Base-by-base conservation (phyloP, 2,113 vertebrate genomes). In the Tetrax tetrax region DNA sequence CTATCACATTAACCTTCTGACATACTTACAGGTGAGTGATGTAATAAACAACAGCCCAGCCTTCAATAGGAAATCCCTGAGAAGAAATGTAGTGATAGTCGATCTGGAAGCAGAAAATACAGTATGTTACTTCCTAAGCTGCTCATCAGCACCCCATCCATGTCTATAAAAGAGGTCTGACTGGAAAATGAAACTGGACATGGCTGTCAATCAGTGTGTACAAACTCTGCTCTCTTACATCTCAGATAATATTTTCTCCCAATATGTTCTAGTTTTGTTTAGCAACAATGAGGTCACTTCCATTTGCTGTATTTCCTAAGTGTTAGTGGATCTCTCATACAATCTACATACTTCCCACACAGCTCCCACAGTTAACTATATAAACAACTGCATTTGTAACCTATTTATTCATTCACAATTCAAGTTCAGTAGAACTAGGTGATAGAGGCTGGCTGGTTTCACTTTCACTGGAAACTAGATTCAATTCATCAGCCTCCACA, bases 11-110 rank as follows among this genome's bases (percentile, higher is more conserved):
- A 38, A 90, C 83, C 45, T 28, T 45, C 15, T 70, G 6, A 19
- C 6, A 56, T 38, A 98, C 99, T 98, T 76, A 99, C 99, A 99
- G 96, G 93, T 99, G 98, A 69, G 98, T 99, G 90, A 99, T 98
- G 92, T 99, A 99, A 96, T 99, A 99, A 43, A 99, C 99, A 38
- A 99, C 99, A 37, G 99, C 99, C 99, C 98, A 99, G 83, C 98
- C 98, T 91, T 99, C 99, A 5, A 99, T 99, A 14, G 98, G 98
- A 80, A 98, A 99, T 41, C 99, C 99, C 96, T 99, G 98, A 74
- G 98, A 98, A 33, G 99, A 99, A 93, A 99, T 99, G 97, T 99
- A 99, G 95, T 99, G 98, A 84, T 99, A 99, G 97, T 99, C 98
- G 38, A 99, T 99, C 99, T 99, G 98, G 86, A 98, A 97, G 9